Base-by-base conservation (phyloP, 2,888 invertebrate species). In the Acleris literana region DNA sequence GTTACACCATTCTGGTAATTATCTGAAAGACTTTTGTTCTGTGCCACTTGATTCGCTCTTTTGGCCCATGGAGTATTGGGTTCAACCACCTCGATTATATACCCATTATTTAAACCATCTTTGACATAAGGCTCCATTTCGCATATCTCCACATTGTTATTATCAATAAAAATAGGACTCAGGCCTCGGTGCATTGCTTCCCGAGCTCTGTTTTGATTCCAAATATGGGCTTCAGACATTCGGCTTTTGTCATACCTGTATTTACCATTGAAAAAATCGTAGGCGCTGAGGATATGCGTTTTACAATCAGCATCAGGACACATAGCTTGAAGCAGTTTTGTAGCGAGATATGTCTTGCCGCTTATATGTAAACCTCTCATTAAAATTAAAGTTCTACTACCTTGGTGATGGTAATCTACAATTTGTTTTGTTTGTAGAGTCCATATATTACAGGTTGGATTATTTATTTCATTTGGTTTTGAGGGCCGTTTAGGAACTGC, bases 111-210 rank as follows among this genome's bases (percentile, higher is more conserved):
- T 0, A 95, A 93, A 0, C 95, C 98, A 82, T 94, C 84, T 25
- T 83, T 81, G 1, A 94, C 94, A 86, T 98, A 98, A 0, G 95
- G 94, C 71, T 94, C 90, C 96, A 98, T 97, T 88, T 98, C 98
- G 97, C 97, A 97, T 6, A 93, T 74, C 81, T 95, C 92, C 2
- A 94, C 93, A 80, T 98, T 97, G 0, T 98, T 99, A 80, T 99
- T 98, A 79, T 98, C 98, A 62, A 99, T 94, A 61, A 99, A 94
- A 16, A 98, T 88, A 0, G 98, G 98, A 78, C 96, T 96, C 62
- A 94, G 82, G 0, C 96, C 96, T 59, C 90, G 79, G 7, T 79
- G 79, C 72, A 96, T 84, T 3, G 94, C 94, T 4, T 90, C 85
- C 39, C 75, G 78, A 49, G 96, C 96, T 72, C 94, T 89, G 6